Conservation (phyloP, 2,797 vertebrate species). For the Hirundo rustica region DNA sequence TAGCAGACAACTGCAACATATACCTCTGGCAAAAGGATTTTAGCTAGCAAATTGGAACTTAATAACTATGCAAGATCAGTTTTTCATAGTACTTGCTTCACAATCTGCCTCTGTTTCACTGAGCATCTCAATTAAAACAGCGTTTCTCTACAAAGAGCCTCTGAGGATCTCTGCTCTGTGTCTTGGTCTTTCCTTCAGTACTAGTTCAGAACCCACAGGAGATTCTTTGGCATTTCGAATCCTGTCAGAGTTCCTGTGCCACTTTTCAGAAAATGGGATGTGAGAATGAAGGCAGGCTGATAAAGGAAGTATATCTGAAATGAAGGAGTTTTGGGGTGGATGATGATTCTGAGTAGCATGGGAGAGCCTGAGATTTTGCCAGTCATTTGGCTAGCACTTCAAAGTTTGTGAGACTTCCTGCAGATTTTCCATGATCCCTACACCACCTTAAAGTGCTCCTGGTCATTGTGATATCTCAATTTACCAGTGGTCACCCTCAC, state of each 20-base stretch:
- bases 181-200: neutral
- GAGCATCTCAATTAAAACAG: neutral
- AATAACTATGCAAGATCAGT: neutral
- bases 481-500: neutral
- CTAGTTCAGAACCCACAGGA: neutral
- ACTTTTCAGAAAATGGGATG: neutral
- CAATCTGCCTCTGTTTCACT: neutral
- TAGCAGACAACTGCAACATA: neutral
- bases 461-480: neutral
- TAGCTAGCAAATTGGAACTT: neutral
- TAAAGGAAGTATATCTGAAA: conserved; percentile 21
- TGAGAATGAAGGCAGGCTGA: neutral
- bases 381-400: conserved; percentile 23
- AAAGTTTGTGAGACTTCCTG: conserved; percentile 19
- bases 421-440: neutral
- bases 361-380: conserved; percentile 12
- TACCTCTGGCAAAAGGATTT: neutral
- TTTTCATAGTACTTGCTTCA: neutral
- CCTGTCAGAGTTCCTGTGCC: neutral
- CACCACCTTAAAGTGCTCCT: neutral
- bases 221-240: neutral
- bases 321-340: neutral
- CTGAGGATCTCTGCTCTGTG: neutral
- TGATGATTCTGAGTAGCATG: neutral
- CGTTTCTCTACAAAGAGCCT: neutral